These are phyloP conservation scores for Tor tambroides DNA, from an alignment of 2,113 vertebrate species.

Conservation along the genomic window DNA sequence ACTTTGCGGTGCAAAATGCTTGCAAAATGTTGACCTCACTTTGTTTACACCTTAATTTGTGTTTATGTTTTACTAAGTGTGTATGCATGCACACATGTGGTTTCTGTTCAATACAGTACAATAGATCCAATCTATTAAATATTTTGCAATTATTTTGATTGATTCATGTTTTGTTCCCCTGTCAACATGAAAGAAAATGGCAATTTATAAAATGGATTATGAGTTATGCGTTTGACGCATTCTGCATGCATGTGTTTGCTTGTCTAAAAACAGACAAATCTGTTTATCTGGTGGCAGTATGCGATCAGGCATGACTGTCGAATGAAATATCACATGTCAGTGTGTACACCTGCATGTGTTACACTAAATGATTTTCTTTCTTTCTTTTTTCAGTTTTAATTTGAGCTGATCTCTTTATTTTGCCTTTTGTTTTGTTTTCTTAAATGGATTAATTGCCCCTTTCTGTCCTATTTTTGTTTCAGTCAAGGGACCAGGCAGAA, in stretches of 20 bases:
- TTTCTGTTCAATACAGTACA: constrained; percentile 2
- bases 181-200: not conserved
- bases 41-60: constrained; percentile 50
- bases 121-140: not conserved
- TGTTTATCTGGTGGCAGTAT: constrained; percentile 34
- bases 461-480: constrained; percentile 98
- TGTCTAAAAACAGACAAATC: not conserved
- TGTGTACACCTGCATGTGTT: constrained; percentile 45
- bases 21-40: constrained; percentile 77
- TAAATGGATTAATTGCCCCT: constrained; percentile 87
- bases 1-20: constrained; percentile 78
- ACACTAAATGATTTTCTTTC: not conserved
- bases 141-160: not conserved
- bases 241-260: constrained; percentile 1
- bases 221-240: constrained; percentile 4
- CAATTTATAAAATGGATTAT: not conserved
- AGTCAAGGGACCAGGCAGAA: constrained; percentile 98
- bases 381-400: not conserved
- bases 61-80: constrained; percentile 3
- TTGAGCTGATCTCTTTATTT: constrained; percentile 17
- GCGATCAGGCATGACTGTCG: constrained; percentile 42
- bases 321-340: constrained; percentile 13
- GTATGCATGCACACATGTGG: not conserved
- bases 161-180: not conserved
- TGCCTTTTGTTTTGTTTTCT: constrained; percentile 61